Percentiles rank a stretch among this genome's conserved stretches.
These are phyloP conservation scores for Spea multiplicata DNA, from an alignment of 2,113 vertebrate species.

Conservation along the genomic window DNA sequence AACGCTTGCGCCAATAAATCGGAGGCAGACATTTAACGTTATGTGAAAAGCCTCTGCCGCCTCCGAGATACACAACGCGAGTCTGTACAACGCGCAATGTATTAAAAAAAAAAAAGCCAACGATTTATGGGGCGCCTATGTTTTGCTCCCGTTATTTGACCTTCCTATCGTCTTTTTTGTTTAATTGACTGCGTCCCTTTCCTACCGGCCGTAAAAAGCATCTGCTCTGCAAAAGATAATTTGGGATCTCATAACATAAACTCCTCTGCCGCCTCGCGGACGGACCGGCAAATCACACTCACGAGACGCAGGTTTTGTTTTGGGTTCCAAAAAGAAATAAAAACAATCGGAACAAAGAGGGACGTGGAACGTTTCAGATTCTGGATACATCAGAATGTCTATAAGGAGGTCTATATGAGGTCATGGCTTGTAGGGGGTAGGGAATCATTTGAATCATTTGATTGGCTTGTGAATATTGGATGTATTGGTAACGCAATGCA, in stretches of 20 bases:
- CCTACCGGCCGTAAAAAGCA: neutral
- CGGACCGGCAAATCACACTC: neutral
- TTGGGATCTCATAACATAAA: neutral
- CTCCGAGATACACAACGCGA: slow-evolving; percentile 30
- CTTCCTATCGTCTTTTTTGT: neutral
- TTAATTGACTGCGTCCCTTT: slow-evolving; percentile 1
- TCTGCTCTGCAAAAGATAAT: neutral
- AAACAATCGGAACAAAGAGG: too few species aligned
- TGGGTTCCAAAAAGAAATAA: too few species aligned
- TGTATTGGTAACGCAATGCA: too few species aligned
- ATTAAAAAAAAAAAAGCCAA: neutral
- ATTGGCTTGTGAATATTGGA: too few species aligned
- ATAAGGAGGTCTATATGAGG: too few species aligned
- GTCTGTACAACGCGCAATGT: slow-evolving; percentile 9
- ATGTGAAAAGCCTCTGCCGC: slow-evolving; percentile 31
- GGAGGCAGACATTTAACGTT: slow-evolving; percentile 34
- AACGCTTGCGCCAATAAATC: slow-evolving; percentile 38
- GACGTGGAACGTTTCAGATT: too few species aligned
- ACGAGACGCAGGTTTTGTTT: neutral
- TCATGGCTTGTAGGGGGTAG: too few species aligned
- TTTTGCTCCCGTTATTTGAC: neutral
- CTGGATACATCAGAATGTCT: too few species aligned
- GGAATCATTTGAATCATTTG: too few species aligned
- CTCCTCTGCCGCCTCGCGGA: neutral
- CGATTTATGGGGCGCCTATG: slow-evolving; percentile 3